phyloP scores from a whole-genome alignment of 1,140 invertebrate species.

The Scaptodrosophila lebanonensis region DNA sequence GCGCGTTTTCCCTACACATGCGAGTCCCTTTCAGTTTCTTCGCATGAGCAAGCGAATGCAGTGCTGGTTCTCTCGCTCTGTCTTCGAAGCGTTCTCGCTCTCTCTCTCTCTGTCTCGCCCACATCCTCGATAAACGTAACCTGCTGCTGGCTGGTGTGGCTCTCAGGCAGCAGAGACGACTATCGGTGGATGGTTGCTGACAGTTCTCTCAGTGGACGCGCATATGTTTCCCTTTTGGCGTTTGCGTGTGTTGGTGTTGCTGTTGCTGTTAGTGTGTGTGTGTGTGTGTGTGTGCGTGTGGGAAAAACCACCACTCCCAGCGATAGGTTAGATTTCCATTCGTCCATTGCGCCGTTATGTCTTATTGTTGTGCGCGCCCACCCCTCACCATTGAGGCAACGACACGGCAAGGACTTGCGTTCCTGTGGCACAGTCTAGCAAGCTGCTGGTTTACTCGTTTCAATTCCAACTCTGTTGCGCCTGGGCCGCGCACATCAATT shows the following conservation, averaged over 20 bases:
- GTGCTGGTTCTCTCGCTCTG: conserved; percentile 2
- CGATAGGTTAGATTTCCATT: conserved; percentile 58
- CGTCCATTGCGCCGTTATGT: conserved; percentile 24
- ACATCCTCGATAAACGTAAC: conserved; percentile 3
- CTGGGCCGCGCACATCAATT: conserved; percentile 28
- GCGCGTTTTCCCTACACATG: conserved; percentile 1
- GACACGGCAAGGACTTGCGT: conserved; percentile 21
- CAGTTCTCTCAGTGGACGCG: conserved; percentile 59
- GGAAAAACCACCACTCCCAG: conserved; percentile 52
- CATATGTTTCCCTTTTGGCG: conserved; percentile 7
- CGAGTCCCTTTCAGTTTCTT: neutral
- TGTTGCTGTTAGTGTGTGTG: conserved; percentile 58
- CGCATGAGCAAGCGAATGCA: neutral
- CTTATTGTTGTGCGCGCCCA: conserved; percentile 25
- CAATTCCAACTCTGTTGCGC: conserved; percentile 35
- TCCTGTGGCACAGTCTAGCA: conserved; percentile 57
- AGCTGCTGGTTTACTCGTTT: conserved; percentile 39
- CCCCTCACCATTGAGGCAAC: neutral
- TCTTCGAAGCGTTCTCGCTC: neutral
- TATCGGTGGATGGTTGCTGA: conserved; percentile 63
- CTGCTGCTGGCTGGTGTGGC: neutral
- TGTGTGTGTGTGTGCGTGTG: conserved; percentile 26
- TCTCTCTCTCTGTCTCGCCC: conserved; percentile 17
- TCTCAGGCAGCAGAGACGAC: too few species aligned
- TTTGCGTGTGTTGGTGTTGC: conserved; percentile 67